Base-by-base conservation (phyloP, 64 coral and sea anemone genomes). In the Porites australiensis region DNA sequence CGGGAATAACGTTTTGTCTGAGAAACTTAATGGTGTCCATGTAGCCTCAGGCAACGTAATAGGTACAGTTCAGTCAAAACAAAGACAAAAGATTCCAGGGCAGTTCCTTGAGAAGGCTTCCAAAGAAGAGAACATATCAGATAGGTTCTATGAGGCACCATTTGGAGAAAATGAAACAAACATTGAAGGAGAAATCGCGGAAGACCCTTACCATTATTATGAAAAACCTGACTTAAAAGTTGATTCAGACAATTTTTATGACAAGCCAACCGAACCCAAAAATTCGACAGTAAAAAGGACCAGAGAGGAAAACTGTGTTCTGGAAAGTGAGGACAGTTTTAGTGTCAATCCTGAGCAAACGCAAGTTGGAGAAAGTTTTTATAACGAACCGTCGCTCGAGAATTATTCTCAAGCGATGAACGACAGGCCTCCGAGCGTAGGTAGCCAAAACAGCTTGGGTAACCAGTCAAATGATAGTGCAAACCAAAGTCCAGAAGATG, bases 31-130 rank as follows among this genome's bases (percentile, higher is more conserved):
- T 14, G 37, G 23, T 82, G 1, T 65, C 50, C 46, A 12, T 20
- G 44, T 23, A 18, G 6, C 44, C 6, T 65, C 62, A 6, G 63
- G 52, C 6, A 12, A 84, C 11, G 23, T 84, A 20, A 50, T 19
- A 84, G 67, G 81, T 61, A 84, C 81, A 68, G 44, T 84, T 84
- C 81, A 84, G 46, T 19, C 81, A 7, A 84, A 84, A 50, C 81
- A 84, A 54, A 46, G 81, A 50, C 60, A 84, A 60, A 84, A 84
- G 64, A 84, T 84, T 51, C 81, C 81, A 9, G 61, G 69, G 0
- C 18, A 18, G 19, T 84, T 84, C 18, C 81, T 84, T 68, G 62
- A 19, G 4, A 67, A 52, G 15, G 8, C 44, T 15, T 5, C 18
- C 10, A 84, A 84, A 84, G 59, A 64, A 8, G 43, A 82, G 19